Base-by-base conservation (phyloP, 92 coral and sea anemone genomes). In the Zoanthus gigantus region DNA sequence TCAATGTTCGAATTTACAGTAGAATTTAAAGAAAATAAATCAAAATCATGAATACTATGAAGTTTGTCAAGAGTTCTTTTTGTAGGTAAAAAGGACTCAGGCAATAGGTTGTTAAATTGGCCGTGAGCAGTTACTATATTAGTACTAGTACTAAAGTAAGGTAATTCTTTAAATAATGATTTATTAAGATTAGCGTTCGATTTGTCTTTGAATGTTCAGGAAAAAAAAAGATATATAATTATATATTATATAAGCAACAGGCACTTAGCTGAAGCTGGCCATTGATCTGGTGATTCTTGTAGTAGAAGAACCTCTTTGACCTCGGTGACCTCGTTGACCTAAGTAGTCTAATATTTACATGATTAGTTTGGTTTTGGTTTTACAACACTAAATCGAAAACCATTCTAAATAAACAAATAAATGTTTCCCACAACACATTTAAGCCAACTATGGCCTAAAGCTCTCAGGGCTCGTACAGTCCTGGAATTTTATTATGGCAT, bases 1-100 rank as follows among this genome's bases (percentile, higher is more conserved):
- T 75, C 79, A 75, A 75, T 75, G 79, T 75, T 75, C 79, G 79
- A 75, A 75, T 75, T 75, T 75, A 75, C 79, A 75, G 79, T 75
- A 75, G 79, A 75, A 75, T 75, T 75, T 75, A 75, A 75, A 75
- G 79, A 75, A 75, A 75, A 73, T 73, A 73, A 73, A 73, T 73
- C 77, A 73, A 73, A 45, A 73, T 73, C 77, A 73, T 73, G n/a
- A 73, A 73, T 73, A 73, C 77, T 73, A 73, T 73, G 77, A 73
- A 73, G 77, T 73, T 73, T 73, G 77, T 73, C 77, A 73, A 73
- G 77, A 73, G 77, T 73, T 73, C 77, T 73, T 73, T 73, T 73
- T 73, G 77, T 73, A 73, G 77, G 77, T 73, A 73, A 73, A 13
- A 73, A 73, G 77, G 77, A 73, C 77, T 73, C 77, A 73, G 77